These are phyloP conservation scores for Caenorhabditis macrosperma DNA, from an alignment of 2,888 invertebrate genomes.

Conservation along the genomic window DNA sequence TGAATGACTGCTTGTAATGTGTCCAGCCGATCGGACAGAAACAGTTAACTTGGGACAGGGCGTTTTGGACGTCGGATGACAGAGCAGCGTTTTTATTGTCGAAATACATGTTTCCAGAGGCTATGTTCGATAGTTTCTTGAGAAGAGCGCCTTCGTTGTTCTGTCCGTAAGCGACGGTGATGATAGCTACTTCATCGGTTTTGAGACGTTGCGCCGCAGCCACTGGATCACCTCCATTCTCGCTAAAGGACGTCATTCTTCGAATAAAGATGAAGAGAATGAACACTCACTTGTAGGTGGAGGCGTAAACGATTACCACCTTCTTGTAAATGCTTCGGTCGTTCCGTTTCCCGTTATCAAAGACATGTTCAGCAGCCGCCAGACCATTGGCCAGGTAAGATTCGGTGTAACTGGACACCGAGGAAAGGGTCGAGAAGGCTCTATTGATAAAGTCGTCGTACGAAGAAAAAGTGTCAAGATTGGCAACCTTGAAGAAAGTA, in stretches of 20 bases:
- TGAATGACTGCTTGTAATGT: slow-evolving; percentile 19
- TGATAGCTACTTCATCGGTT: slow-evolving; percentile 36
- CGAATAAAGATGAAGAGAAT: too few species aligned
- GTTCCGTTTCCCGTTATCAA: slow-evolving; percentile 1
- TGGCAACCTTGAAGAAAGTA: neutral
- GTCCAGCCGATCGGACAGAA: slow-evolving; percentile 52
- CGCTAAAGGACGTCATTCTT: too few species aligned
- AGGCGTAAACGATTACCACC: slow-evolving; percentile 50
- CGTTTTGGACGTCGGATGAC: neutral
- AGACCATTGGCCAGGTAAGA: slow-evolving; percentile 39
- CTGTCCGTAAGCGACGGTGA: slow-evolving; percentile 60
- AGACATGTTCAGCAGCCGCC: slow-evolving; percentile 30
- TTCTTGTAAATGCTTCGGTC: slow-evolving; percentile 35
- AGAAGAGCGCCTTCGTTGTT: slow-evolving; percentile 36
- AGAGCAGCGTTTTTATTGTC: slow-evolving; percentile 34
- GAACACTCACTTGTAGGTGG: slow-evolving; percentile 39
- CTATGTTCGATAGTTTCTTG: slow-evolving; percentile 19
- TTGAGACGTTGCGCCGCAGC: slow-evolving; percentile 53
- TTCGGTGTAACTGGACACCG: slow-evolving; percentile 34
- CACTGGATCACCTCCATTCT: slow-evolving; percentile 43
- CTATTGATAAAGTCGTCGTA: too few species aligned
- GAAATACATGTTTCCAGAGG: slow-evolving; percentile 33
- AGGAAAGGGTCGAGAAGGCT: too few species aligned
- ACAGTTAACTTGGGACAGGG: slow-evolving; percentile 50
- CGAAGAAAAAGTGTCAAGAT: neutral